Evolutionary conservation across 2,888 invertebrate genomes (phyloP).

Genomic region (Andrena marginata): DNA sequence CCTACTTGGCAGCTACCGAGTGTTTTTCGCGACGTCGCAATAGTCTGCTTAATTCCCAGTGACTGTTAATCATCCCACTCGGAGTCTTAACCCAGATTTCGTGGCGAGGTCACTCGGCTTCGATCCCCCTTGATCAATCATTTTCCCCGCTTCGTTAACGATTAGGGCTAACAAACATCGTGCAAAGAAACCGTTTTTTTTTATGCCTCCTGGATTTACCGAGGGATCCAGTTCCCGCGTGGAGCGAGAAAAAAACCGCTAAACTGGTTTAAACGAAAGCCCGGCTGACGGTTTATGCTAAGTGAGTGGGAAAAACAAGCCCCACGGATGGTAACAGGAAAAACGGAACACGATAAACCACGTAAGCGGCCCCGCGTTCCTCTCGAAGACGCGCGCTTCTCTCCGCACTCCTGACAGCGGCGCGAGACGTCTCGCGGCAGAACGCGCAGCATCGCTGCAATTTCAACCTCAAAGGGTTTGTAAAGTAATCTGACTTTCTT

Average conservation of each 20-base stretch:
- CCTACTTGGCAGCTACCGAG: neutral
- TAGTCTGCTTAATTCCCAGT: slow-evolving; percentile 40
- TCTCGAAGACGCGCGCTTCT: slow-evolving; percentile 18
- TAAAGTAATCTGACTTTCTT: slow-evolving; percentile 33
- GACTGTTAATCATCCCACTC: slow-evolving; percentile 23
- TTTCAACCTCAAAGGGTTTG: slow-evolving; percentile 47
- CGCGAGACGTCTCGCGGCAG: slow-evolving; percentile 8
- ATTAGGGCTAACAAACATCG: slow-evolving; percentile 32
- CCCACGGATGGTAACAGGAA: slow-evolving; percentile 7
- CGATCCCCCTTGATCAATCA: neutral
- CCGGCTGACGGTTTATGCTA: neutral
- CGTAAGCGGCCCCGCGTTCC: slow-evolving; percentile 1
- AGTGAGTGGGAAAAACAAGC: slow-evolving; percentile 7
- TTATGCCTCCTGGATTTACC: slow-evolving; percentile 1
- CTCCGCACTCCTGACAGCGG: slow-evolving; percentile 15
- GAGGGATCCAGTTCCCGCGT: neutral
- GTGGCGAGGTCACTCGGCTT: neutral
- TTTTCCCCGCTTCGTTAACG: slow-evolving; percentile 16
- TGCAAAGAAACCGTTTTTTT: neutral
- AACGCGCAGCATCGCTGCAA: slow-evolving; percentile 17
- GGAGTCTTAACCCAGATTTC: slow-evolving; percentile 33
- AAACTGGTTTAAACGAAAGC: slow-evolving; percentile 36
- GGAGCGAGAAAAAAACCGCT: neutral
- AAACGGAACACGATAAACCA: slow-evolving; percentile 29
- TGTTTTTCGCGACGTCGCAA: slow-evolving; percentile 24